phyloP scores from a whole-genome alignment of 1,140 invertebrate genomes.

The Samia ricini region DNA sequence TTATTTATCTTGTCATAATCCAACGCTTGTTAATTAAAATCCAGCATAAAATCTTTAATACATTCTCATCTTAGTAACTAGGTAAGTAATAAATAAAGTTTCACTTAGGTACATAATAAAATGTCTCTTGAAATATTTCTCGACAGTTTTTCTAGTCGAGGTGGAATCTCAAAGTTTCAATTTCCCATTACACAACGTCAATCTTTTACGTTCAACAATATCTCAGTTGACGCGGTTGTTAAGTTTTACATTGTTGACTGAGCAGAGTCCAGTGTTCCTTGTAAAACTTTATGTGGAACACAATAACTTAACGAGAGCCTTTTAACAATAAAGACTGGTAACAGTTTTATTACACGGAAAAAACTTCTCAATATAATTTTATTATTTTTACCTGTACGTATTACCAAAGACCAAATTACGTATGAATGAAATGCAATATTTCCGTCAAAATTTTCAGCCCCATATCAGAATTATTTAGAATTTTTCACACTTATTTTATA shows the following conservation, averaged over 20 bases:
- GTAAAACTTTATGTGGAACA: constrained; percentile 13
- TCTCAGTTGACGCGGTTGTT: constrained; percentile 15
- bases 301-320: not conserved
- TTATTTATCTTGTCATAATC: no score
- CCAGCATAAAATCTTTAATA: not conserved
- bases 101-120: no score
- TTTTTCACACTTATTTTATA: no score
- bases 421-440: no score
- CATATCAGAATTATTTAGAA: no score
- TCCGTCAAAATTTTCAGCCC: no score
- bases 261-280: constrained; percentile 15
- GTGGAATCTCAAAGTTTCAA: constrained; percentile 20
- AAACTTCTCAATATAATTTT: not conserved
- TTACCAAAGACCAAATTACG: no score
- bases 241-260: constrained; percentile 21
- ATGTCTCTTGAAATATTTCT: not conserved
- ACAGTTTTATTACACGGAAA: not conserved
- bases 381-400: not conserved
- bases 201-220: constrained; percentile 14
- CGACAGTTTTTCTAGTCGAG: not conserved
- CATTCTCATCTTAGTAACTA: no score
- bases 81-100: no score
- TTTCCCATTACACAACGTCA: constrained; percentile 18
- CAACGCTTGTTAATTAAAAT: no score
- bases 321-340: not conserved